A percentile compares a stretch with the other conserved stretches of the same genome.
Conservation (phyloP, 2,113 vertebrate species). For the Uria aalge region DNA sequence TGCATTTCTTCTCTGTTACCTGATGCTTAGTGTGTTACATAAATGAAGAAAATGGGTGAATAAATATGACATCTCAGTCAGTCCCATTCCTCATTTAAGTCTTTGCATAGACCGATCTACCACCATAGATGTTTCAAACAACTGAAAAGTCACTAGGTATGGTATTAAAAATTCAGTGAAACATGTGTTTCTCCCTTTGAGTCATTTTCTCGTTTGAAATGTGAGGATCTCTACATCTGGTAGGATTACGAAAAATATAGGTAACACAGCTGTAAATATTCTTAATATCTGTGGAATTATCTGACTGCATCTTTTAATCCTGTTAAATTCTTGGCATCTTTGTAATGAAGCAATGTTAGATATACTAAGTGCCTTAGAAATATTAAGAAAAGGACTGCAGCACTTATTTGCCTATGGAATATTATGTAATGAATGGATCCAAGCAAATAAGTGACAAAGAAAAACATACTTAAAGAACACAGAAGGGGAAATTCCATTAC, state of each 20-base stretch:
- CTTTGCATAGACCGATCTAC: not conserved
- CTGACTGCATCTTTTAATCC: not conserved
- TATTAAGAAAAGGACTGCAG: not conserved
- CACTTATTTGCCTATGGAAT: not conserved
- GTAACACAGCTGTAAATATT: not conserved
- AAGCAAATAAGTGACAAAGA: not conserved
- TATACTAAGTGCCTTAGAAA: not conserved
- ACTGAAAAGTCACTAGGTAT: not conserved
- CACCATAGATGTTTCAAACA: not conserved
- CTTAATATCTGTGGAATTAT: not conserved
- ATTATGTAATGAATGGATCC: not conserved
- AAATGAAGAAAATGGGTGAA: not conserved
- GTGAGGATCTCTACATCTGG: not conserved
- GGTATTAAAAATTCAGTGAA: not conserved
- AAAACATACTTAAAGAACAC: not conserved
- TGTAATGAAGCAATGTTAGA: not conserved
- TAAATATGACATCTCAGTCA: not conserved
- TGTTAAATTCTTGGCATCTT: not conserved
- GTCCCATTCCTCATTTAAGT: not conserved
- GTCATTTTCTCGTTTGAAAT: not conserved
- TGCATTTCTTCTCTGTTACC: not conserved
- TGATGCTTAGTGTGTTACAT: not conserved
- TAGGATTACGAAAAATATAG: not conserved
- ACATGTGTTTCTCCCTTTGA: not conserved
- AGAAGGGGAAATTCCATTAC: slow-evolving; percentile 22